Base-by-base conservation (phyloP, 30 jellyfish, hydroid and myxozoan species). In the Morbakka virulenta region DNA sequence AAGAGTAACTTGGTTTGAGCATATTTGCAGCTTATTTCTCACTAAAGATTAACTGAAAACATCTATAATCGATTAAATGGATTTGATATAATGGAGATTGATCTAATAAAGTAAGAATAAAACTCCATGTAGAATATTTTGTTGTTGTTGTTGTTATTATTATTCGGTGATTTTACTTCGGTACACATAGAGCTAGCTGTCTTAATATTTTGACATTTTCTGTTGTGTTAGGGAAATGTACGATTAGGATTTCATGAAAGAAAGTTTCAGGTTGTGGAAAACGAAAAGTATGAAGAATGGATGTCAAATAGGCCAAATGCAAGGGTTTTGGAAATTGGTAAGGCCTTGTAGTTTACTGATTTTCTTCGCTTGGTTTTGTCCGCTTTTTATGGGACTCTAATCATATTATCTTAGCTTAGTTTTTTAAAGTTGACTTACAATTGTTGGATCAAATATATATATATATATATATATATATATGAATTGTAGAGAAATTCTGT, bases 211-310 rank as follows among this genome's bases (percentile, higher is more conserved):
- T n/a, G 17, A 9, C 72, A 12, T 12, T 6, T n/a, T 21, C n/a
- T n/a, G n/a, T n/a, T n/a, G n/a, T 63, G 6, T 3, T 32, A 89
- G 97, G 85, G 87, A 1, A 76, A 47, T 36, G 83, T 82, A 0
- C 85, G 96, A 2, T 78, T 91, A 51, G 98, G 98, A 30, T 92
- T 92, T 63, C 98, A 85, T 35, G 98, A 92, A 50, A 62, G 98
- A 79, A 95, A 92, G 28, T 81, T 85, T 52, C 98, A 92, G 73
- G 91, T 86, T 35, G 48, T 92, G 61, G 96, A 80, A 50, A 52
- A 32, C 23, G 96, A 85, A 28, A 92, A 92, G 41, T 92, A 78
- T 73, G 98, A 85, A 47, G 98, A 92, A 70, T 92, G 98, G 98
- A 36, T 64, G 33, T 3, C 78, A 3, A 74, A 74, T 33, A 79